phyloP scores from a whole-genome alignment of 2,113 vertebrate species.

The Hassar affinis region DNA sequence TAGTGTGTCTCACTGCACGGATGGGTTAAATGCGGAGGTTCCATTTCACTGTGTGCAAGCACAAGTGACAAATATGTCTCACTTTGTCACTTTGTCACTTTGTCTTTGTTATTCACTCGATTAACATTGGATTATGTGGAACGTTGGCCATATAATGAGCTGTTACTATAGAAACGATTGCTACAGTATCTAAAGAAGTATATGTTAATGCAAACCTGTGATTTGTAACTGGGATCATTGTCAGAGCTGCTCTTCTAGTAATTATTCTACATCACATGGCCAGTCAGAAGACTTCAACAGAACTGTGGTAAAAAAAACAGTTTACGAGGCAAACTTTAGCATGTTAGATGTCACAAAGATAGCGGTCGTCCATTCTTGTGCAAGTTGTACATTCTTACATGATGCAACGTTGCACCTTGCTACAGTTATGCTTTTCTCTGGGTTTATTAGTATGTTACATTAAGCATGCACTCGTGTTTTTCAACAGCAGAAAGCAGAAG shows the following conservation, averaged over 20 bases:
- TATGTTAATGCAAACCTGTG: not conserved
- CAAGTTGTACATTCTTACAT: not conserved
- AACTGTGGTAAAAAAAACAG: not conserved
- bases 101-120: too few species aligned
- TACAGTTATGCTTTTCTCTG: not conserved
- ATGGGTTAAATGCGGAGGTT: too few species aligned
- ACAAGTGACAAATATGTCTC: too few species aligned
- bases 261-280: not conserved
- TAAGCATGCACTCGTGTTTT: not conserved
- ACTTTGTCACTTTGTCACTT: too few species aligned
- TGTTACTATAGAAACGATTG: not conserved
- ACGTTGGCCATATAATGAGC: not conserved
- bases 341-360: not conserved
- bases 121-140: not conserved
- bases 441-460: not conserved
- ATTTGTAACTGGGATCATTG: not conserved
- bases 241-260: not conserved
- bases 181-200: too few species aligned
- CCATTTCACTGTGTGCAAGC: too few species aligned
- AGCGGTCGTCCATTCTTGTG: not conserved
- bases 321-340: not conserved
- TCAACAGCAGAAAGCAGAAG: slow-evolving; percentile 45
- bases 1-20: too few species aligned
- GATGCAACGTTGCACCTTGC: too few species aligned
- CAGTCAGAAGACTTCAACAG: not conserved